Base-by-base conservation (phyloP, 2,888 invertebrate species). In the Eupelmus urozonus region DNA sequence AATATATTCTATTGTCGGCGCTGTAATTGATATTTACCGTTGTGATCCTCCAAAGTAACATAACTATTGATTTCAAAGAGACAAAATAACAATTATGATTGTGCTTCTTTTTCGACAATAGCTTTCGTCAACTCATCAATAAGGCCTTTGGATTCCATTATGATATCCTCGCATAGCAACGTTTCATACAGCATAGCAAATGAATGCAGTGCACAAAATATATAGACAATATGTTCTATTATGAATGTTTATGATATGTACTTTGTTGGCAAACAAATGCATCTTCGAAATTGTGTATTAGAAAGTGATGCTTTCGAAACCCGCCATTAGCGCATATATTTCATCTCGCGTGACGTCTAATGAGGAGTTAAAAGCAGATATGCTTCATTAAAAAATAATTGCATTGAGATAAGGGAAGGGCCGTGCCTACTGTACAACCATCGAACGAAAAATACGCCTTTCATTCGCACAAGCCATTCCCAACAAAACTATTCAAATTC, bases 11-110 rank as follows among this genome's bases (percentile, higher is more conserved):
- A 51, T 51, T 66, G 42, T 66, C 29, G 20, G 5, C 11, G 11
- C 0, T 29, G 7, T 66, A 66, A 66, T 66, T 66, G 34, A 66
- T 66, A 66, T 45, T 20, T 29, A 53, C 29, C 29, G 66, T 66
- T 66, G 11, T 20, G 20, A 29, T 51, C 40, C n/a, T 40, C 11
- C 13, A 11, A 66, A 49, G 27, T 9, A n/a, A 1, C 40, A n/a
- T 40, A 51, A 20, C 16, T 42, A 0, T 20, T 29, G 9, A 18
- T 51, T 13, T 65, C 9, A 2, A 18, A 45, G 4, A 29, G 18
- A 29, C 3, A 29, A 29, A 51, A n/a, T 51, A 7, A 66, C 20
- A 66, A 66, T 66, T 51, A 51, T 51, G 66, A 66, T 66, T 51
- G 29, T n/a, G 51, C 20, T n/a, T 66, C 20, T 60, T 20, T 23